These are phyloP conservation scores for Spheniscus mendiculus DNA, from an alignment of 2,113 vertebrate species.

Conservation along the genomic window DNA sequence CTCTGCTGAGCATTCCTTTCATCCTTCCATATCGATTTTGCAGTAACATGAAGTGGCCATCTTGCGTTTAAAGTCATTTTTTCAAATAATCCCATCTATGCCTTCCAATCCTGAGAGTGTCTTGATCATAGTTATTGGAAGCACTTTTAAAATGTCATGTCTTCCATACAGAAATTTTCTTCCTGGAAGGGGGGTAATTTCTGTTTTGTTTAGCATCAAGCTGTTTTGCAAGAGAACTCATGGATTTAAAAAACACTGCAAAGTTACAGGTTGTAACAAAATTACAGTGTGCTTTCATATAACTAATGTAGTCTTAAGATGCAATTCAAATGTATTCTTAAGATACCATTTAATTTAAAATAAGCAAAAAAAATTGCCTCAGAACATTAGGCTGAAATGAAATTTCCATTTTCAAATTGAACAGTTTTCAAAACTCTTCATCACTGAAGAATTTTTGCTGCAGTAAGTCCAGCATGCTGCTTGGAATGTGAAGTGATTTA, in stretches of 20 bases:
- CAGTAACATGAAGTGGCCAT: not conserved
- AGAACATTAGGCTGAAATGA: not conserved
- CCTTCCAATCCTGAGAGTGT: not conserved
- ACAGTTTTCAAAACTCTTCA: not conserved
- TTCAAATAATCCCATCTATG: not conserved
- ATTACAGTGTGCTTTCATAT: not conserved
- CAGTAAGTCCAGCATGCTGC: not conserved
- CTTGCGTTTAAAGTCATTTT: not conserved
- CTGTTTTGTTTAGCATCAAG: not conserved
- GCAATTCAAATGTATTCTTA: not conserved
- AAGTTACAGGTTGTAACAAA: not conserved
- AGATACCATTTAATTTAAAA: not conserved
- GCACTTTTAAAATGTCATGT: not conserved
- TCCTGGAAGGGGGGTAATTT: not conserved
- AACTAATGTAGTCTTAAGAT: not conserved
- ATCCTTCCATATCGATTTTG: not conserved
- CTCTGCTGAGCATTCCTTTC: not conserved
- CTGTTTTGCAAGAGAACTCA: not conserved
- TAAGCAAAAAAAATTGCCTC: not conserved
- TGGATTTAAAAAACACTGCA: not conserved
- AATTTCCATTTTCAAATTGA: not conserved
- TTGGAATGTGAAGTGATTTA: not conserved
- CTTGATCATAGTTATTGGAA: not conserved
- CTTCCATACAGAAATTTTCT: not conserved
- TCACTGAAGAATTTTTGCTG: not conserved